Conservation (phyloP, 2,113 vertebrate species). For the Catharus bicknelli region DNA sequence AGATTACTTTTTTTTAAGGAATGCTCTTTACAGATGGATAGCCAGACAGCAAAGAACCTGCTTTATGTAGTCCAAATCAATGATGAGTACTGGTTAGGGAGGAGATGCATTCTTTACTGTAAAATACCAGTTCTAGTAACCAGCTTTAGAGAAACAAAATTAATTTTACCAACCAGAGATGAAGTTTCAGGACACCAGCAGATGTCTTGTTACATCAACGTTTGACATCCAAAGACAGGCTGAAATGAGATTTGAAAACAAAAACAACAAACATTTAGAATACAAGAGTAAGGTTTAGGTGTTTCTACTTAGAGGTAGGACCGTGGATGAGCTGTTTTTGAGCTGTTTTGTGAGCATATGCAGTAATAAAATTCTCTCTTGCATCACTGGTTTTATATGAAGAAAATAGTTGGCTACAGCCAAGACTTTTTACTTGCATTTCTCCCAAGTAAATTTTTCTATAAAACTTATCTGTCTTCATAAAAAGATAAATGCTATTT, state of each 20-base stretch:
- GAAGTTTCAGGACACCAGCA: neutral
- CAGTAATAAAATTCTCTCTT: neutral
- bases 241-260: neutral
- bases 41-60: neutral
- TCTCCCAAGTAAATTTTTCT: neutral
- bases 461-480: neutral
- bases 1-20: neutral
- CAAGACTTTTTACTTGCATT: neutral
- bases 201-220: neutral
- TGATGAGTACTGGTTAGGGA: neutral
- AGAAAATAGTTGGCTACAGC: neutral
- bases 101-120: neutral
- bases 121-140: neutral
- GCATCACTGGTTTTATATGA: neutral
- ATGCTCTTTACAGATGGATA: neutral
- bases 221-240: neutral
- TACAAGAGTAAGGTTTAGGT: neutral
- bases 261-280: neutral
- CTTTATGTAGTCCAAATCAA: neutral
- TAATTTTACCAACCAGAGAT: neutral
- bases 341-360: neutral
- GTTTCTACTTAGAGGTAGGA: neutral
- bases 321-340: neutral
- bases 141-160: neutral
- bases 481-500: neutral